phyloP scores from a whole-genome alignment of 2,113 vertebrate species.

The Stomatorhinus ivindoensis region DNA sequence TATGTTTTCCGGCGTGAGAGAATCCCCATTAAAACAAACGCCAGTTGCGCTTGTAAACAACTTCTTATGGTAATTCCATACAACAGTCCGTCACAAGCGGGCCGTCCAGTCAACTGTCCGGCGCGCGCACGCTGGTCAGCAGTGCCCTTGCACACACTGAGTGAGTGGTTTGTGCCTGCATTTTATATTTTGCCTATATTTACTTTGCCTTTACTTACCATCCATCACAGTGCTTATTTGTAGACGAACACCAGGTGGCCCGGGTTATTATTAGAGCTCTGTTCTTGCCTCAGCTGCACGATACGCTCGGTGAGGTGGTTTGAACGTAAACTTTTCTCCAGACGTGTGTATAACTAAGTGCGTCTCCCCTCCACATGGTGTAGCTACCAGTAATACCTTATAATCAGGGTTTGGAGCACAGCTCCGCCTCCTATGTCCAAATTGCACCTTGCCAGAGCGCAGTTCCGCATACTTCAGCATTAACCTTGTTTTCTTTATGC shows the following conservation, averaged over 20 bases:
- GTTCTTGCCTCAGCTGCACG: neutral
- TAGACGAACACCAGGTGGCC: neutral
- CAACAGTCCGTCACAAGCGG: neutral
- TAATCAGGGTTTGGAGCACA: neutral
- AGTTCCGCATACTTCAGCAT: neutral
- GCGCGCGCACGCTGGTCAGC: neutral
- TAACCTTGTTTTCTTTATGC: neutral
- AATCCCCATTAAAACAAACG: neutral
- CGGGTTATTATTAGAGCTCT: neutral
- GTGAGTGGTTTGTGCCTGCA: neutral
- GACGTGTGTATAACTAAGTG: neutral
- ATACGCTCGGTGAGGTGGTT: neutral
- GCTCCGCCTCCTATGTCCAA: neutral
- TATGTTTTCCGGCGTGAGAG: neutral
- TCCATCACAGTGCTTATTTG: slow-evolving; percentile 2
- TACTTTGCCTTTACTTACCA: neutral
- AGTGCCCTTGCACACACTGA: neutral
- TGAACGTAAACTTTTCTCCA: neutral
- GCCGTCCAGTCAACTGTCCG: neutral
- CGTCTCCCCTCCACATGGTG: neutral
- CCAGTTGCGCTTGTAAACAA: neutral
- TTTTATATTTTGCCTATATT: neutral
- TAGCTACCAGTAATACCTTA: neutral
- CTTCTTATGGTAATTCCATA: neutral
- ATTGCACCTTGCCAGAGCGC: neutral